A percentile compares a stretch with the other conserved stretches of the same genome.
Evolutionary conservation across 2,888 invertebrate genomes (phyloP).

Genomic region (Lathronympha strigana): DNA sequence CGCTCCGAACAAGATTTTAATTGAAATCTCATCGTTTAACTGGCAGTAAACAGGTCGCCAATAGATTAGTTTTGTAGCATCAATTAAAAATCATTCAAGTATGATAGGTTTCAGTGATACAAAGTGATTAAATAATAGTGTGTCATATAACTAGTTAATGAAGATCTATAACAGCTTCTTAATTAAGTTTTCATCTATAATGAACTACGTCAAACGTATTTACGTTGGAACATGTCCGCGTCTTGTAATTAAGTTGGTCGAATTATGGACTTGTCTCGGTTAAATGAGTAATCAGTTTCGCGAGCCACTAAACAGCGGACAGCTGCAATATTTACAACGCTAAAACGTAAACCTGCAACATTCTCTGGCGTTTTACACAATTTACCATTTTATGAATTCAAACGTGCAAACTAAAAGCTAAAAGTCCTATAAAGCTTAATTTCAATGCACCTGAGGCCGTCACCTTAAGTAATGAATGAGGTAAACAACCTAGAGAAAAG

Average conservation of each 20-base stretch:
- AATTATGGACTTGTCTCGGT: constrained; percentile 53
- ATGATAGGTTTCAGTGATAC: neutral
- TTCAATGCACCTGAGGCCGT: constrained; percentile 44
- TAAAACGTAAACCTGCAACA: no score
- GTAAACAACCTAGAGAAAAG: constrained; percentile 47
- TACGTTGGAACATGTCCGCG: constrained; percentile 12
- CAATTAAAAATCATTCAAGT: neutral
- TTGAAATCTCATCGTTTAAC: constrained; percentile 57
- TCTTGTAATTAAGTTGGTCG: constrained; percentile 53
- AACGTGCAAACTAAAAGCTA: constrained; percentile 13
- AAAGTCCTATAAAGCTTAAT: constrained; percentile 19
- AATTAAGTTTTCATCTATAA: constrained; percentile 2
- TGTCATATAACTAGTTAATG: neutral
- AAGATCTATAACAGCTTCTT: neutral
- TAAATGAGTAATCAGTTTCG: constrained; percentile 39
- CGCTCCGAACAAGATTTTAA: constrained; percentile 60
- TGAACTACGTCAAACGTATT: constrained; percentile 2
- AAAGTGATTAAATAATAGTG: neutral
- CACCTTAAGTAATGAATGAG: constrained; percentile 61
- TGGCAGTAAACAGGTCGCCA: constrained; percentile 29
- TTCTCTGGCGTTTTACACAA: no score
- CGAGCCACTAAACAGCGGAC: no score
- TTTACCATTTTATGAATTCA: no score
- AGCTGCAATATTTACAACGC: no score
- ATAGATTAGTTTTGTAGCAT: constrained; percentile 12